Percentiles rank a stretch among this genome's conserved stretches.
These are phyloP conservation scores for Aldabrachelys gigantea DNA, from an alignment of 2,113 vertebrate species.

Conservation along the genomic window DNA sequence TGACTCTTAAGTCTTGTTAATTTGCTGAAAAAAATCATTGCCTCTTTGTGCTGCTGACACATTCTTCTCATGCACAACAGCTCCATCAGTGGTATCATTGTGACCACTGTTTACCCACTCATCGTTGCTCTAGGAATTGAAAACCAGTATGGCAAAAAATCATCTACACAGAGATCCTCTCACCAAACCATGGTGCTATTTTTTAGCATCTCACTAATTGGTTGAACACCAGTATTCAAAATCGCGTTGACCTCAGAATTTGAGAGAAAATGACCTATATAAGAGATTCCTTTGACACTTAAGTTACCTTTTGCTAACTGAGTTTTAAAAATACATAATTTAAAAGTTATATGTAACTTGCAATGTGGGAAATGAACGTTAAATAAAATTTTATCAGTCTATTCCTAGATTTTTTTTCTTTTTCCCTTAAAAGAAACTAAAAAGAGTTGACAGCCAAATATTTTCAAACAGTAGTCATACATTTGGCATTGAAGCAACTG, in stretches of 20 bases:
- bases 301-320: background rate
- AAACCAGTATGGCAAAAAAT: background rate
- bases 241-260: background rate
- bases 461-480: background rate
- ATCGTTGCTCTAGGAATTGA: background rate
- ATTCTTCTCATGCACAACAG: rapidly evolving
- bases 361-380: background rate
- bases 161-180: background rate
- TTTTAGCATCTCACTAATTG: background rate
- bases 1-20: background rate
- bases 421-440: background rate
- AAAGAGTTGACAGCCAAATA: background rate
- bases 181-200: background rate
- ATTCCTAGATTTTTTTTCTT: background rate
- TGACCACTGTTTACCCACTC: background rate
- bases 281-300: background rate
- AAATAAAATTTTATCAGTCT: background rate
- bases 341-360: background rate
- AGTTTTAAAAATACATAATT: background rate
- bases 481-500: background rate
- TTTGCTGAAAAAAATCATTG: background rate
- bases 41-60: background rate
- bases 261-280: background rate
- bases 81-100: background rate
- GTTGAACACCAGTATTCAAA: background rate